Evolutionary conservation across 2,888 invertebrate genomes (phyloP).

Genomic region (Eristalinus sepulchralis): DNA sequence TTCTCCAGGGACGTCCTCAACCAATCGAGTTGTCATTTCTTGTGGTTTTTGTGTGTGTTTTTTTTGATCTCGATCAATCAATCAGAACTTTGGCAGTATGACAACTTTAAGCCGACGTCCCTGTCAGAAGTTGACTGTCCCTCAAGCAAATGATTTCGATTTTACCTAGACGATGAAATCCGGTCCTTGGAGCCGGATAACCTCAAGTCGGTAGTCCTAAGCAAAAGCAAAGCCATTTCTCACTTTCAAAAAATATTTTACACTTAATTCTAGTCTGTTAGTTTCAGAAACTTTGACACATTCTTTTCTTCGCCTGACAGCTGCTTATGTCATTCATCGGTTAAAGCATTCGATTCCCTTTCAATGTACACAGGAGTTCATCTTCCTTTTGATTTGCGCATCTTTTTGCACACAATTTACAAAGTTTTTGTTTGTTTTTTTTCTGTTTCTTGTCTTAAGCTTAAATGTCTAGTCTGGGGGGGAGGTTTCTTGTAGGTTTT

Average conservation of each 20-base stretch:
- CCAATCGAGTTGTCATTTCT: background rate
- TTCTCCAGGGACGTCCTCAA: slow-evolving; percentile 19
- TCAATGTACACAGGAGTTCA: slow-evolving; percentile 61
- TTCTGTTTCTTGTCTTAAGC: slow-evolving; percentile 62
- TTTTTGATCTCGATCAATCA: slow-evolving; percentile 36
- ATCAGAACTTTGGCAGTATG: slow-evolving; percentile 43
- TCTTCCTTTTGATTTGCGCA: slow-evolving; percentile 60
- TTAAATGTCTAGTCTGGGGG: slow-evolving; percentile 56
- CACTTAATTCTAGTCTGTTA: slow-evolving; percentile 49
- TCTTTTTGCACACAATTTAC: slow-evolving; percentile 68
- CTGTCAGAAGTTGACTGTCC: slow-evolving; percentile 36
- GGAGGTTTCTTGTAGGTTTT: slow-evolving; percentile 62
- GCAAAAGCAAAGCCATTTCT: slow-evolving; percentile 68
- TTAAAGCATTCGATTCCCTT: slow-evolving; percentile 60
- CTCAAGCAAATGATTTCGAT: slow-evolving; percentile 36
- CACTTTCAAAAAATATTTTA: slow-evolving; percentile 58
- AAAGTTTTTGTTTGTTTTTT: slow-evolving; percentile 61
- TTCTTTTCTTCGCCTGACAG: slow-evolving; percentile 65
- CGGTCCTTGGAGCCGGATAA: slow-evolving; percentile 19
- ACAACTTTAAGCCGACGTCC: background rate
- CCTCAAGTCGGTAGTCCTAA: slow-evolving; percentile 5
- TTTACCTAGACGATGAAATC: slow-evolving; percentile 40
- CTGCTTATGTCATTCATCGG: slow-evolving; percentile 53
- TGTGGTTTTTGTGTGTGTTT: slow-evolving; percentile 42
- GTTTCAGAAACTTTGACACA: slow-evolving; percentile 72